Conservation (phyloP, 2,113 vertebrate species). For the Laticauda laticaudata region DNA sequence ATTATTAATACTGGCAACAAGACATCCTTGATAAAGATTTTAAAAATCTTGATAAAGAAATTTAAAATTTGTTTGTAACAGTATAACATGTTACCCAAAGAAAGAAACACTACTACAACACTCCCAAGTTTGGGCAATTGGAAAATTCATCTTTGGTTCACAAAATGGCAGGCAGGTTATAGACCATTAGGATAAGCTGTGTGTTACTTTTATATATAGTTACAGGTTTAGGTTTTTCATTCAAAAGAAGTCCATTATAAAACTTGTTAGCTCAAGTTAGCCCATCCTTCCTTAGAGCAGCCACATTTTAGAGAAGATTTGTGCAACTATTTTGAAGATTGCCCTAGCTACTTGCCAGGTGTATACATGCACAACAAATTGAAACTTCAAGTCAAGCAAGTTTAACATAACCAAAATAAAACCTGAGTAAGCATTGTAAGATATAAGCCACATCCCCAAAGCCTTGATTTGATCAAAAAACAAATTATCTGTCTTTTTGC, state of each 20-base stretch:
- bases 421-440: neutral
- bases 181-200: neutral
- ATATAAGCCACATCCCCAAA: neutral
- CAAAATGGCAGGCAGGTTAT: too few relatives aligned
- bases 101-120: neutral
- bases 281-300: neutral
- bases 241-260: neutral
- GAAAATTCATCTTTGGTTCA: neutral
- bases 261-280: neutral
- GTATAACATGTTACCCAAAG: neutral
- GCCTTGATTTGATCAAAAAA: neutral
- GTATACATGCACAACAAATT: neutral
- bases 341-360: neutral
- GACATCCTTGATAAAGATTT: conserved; percentile 44
- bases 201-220: neutral
- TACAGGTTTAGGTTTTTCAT: neutral
- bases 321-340: neutral
- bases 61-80: conserved; percentile 4
- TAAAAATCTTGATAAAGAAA: conserved; percentile 53
- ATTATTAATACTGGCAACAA: conserved; percentile 27
- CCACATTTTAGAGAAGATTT: neutral
- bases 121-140: neutral
- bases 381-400: neutral
- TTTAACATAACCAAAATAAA: neutral
- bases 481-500: neutral